These are phyloP conservation scores for Scaptomyza cyrtandrae DNA, from an alignment of 2,888 invertebrate genomes.

Conservation along the genomic window DNA sequence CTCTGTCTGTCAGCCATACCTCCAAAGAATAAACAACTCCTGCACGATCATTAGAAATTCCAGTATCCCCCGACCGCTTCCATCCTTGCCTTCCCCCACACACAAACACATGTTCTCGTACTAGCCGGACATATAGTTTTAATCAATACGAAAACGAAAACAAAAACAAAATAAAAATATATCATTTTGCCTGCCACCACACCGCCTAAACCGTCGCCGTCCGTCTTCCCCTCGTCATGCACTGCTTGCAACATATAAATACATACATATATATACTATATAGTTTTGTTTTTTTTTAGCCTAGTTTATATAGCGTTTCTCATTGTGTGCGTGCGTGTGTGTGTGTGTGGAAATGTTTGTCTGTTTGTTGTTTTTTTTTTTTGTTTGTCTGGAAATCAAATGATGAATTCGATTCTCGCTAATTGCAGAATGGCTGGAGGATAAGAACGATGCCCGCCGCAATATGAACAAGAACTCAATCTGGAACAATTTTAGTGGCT, in stretches of 20 bases:
- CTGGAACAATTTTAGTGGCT: slow-evolving; percentile 88
- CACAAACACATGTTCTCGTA: not conserved
- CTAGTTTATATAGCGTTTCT: slow-evolving; percentile 16
- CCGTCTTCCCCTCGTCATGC: not conserved
- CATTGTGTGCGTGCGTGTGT: slow-evolving; percentile 14
- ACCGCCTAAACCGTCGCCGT: not conserved
- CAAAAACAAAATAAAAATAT: not conserved
- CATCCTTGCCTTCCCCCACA: not conserved
- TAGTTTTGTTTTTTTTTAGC: not conserved
- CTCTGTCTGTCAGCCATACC: slow-evolving; percentile 1
- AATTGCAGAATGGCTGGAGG: slow-evolving; percentile 86
- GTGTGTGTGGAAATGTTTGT: too few relatives aligned
- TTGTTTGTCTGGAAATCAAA: not conserved
- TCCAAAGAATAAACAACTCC: slow-evolving; percentile 8
- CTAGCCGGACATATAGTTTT: slow-evolving; percentile 1
- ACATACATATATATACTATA: not conserved
- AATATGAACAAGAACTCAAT: slow-evolving; percentile 83
- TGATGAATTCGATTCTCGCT: slow-evolving; percentile 19
- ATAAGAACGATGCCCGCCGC: slow-evolving; percentile 83
- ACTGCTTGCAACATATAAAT: slow-evolving; percentile 5
- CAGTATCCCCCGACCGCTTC: not conserved
- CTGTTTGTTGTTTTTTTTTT: not conserved
- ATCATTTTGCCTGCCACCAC: not conserved
- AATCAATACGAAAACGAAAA: not conserved
- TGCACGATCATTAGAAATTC: slow-evolving; percentile 44